phyloP scores from a whole-genome alignment of 2,113 vertebrate genomes.

The Tragelaphus imberbis region DNA sequence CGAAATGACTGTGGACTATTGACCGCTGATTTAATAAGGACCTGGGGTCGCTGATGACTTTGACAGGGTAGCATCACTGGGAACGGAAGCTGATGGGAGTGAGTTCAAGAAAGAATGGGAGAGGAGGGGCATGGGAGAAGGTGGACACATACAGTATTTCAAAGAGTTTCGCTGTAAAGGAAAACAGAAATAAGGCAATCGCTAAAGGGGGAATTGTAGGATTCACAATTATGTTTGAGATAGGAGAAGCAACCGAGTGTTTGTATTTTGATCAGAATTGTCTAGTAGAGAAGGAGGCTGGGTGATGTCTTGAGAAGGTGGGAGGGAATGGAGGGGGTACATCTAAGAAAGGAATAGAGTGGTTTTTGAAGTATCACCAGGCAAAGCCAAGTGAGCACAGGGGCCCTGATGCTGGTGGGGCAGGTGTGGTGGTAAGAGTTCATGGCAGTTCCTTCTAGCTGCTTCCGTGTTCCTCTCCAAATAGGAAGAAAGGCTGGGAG shows the following conservation, averaged over 20 bases:
- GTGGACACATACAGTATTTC: background rate
- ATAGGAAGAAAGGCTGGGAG: background rate
- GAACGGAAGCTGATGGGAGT: background rate
- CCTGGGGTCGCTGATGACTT: too few species aligned
- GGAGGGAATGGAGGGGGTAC: background rate
- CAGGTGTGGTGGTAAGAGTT: background rate
- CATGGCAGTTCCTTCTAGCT: background rate
- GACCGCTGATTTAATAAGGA: background rate
- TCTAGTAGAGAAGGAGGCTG: background rate
- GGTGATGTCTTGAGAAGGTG: background rate
- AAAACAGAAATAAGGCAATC: background rate
- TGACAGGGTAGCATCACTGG: background rate
- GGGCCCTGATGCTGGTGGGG: background rate
- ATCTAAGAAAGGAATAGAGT: background rate
- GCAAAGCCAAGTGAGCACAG: rapidly evolving
- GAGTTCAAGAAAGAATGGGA: background rate
- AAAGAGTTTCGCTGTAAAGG: background rate
- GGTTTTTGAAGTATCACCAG: background rate
- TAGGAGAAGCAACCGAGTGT: background rate
- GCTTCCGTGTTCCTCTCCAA: background rate
- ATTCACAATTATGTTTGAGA: background rate
- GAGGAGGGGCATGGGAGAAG: background rate
- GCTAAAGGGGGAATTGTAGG: background rate
- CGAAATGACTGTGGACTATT: background rate
- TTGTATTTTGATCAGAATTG: too few species aligned